Percentiles rank a stretch among this genome's conserved stretches.
phyloP scores from a whole-genome alignment of 2,113 vertebrate species.

The Dolichallabes microphthalmus region DNA sequence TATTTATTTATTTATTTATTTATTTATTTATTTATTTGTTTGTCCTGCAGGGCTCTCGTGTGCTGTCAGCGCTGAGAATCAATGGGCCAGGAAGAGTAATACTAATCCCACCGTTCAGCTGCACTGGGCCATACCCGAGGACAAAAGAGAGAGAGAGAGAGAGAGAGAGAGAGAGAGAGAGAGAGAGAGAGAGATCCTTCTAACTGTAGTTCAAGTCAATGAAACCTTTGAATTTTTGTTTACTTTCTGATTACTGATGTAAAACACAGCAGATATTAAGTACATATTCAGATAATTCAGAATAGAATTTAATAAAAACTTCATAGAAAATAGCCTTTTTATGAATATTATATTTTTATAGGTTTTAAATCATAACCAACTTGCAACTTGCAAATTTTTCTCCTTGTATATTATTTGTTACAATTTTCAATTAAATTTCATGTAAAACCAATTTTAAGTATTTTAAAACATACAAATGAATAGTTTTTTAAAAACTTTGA shows the following conservation, averaged over 20 bases:
- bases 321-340: background rate
- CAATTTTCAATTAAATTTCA: background rate
- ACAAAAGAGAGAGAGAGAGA: conserved; percentile 37
- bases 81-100: conserved; percentile 50
- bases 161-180: conserved; percentile 1
- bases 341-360: background rate
- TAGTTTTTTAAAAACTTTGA: background rate
- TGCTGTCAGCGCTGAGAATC: conserved; percentile 54
- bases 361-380: background rate
- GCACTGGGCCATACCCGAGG: conserved; percentile 54
- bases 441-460: background rate
- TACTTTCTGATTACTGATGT: background rate
- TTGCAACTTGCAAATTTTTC: no score
- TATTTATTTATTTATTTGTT: conserved; percentile 35
- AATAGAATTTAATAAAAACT: background rate
- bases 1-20: conserved; percentile 26
- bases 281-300: background rate
- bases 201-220: background rate
- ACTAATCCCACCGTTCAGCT: conserved; percentile 53
- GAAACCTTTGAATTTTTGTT: background rate
- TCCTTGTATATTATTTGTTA: background rate
- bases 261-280: background rate
- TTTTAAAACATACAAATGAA: background rate
- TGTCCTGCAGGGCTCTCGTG: conserved; percentile 44
- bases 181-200: background rate